These are phyloP conservation scores for Hydropotes inermis DNA, from an alignment of 2,113 vertebrate species.

Conservation along the genomic window DNA sequence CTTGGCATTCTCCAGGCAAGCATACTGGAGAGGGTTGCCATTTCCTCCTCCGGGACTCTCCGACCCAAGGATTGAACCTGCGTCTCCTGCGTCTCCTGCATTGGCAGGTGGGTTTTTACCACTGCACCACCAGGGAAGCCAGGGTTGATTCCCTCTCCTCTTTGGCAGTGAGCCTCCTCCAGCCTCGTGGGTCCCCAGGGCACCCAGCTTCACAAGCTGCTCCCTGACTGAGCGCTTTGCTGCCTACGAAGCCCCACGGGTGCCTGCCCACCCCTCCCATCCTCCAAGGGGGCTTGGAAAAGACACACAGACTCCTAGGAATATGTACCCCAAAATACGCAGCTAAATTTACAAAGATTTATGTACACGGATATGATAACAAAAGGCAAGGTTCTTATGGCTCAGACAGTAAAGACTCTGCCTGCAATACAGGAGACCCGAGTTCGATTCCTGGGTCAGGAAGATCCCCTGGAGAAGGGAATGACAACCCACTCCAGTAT, in stretches of 20 bases:
- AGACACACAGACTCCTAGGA: neutral
- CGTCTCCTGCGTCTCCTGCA: neutral
- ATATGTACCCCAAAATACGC: neutral
- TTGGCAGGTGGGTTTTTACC: neutral
- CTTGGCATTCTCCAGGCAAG: neutral
- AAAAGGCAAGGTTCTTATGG: neutral
- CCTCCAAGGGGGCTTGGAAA: too few species aligned
- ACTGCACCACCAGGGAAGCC: neutral
- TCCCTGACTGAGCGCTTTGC: fast-evolving
- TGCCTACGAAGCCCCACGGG: fast-evolving
- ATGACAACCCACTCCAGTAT: neutral
- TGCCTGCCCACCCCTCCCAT: fast-evolving
- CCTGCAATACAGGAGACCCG: neutral
- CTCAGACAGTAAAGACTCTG: neutral
- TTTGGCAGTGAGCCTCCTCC: neutral
- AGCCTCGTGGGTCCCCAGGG: fast-evolving
- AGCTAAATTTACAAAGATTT: neutral
- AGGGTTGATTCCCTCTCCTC: too few species aligned
- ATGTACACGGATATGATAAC: neutral
- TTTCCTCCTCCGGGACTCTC: neutral
- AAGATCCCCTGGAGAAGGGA: neutral
- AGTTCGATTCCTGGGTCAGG: neutral
- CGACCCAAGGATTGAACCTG: neutral
- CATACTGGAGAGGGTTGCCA: neutral
- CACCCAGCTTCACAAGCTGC: fast-evolving